phyloP scores from a whole-genome alignment of 2,113 vertebrate species.

The Macrotus californicus region DNA sequence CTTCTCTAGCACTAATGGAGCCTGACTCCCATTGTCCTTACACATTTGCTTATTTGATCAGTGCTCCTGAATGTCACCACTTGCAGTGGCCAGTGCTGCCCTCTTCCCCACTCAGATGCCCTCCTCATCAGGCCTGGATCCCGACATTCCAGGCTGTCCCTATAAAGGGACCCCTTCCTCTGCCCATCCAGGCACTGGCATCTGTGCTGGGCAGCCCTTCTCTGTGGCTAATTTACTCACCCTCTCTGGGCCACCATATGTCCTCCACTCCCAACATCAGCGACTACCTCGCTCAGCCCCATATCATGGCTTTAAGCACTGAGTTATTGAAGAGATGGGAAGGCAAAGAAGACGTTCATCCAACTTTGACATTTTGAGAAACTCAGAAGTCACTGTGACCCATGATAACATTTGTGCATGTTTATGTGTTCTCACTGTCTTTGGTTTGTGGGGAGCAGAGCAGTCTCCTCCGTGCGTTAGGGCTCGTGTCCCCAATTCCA shows the following conservation, averaged over 20 bases:
- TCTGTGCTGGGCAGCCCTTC: not conserved
- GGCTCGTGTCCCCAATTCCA: not conserved
- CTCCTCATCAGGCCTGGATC: not conserved
- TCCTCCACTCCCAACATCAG: accelerated
- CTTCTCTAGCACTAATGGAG: not conserved
- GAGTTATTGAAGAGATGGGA: not conserved
- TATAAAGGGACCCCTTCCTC: not conserved
- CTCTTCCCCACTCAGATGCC: not conserved
- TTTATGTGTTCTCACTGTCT: not conserved
- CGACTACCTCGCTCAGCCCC: not conserved
- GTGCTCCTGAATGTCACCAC: not conserved
- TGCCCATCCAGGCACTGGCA: not conserved
- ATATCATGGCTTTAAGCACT: not conserved
- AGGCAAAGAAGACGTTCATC: not conserved
- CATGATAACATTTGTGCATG: accelerated
- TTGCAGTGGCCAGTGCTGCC: accelerated
- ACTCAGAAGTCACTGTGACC: not conserved
- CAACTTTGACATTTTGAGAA: not conserved
- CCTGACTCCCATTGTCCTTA: not conserved
- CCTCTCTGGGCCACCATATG: not conserved
- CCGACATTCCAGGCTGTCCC: not conserved
- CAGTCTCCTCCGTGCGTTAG: not conserved
- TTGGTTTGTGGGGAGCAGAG: not conserved
- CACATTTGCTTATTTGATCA: not conserved
- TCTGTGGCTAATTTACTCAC: not conserved